Base-by-base conservation (phyloP, 2,113 vertebrate genomes). In the Pangasianodon hypophthalmus region DNA sequence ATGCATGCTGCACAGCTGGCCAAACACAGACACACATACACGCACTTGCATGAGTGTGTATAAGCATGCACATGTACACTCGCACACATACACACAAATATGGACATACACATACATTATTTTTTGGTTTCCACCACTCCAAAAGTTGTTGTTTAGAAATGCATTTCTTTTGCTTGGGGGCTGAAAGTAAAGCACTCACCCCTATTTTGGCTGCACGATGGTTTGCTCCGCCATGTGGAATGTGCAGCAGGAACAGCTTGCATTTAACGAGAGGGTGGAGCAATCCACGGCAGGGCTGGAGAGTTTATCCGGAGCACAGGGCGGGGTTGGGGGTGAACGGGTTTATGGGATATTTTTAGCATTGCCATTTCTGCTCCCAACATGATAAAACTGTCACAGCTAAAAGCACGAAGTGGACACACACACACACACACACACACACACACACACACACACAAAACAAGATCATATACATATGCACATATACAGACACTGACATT, bases 311-410 rank as follows among this genome's bases (percentile, higher is more conserved):
- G 60, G 93, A 87, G 75, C 62, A 89, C 88, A 89, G 91, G 86
- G 87, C 92, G 88, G 58, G 84, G 92, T 89, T 88, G 89, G 91
- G 92, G 94, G 93, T 91, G 92, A 95, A 85, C 0, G 91, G 93
- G 94, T 95, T 95, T 87, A 92, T 41, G 91, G 56, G 91, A 91
- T 96, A 95, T 96, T 95, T 96, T 95, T 95, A 95, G 93, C 88
- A 87, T 81, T 92, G 89, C 94, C 90, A 92, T 92, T 93, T 93
- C 91, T 91, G 91, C 88, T 92, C 44, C 11, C 88, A 90, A 92
- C 84, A 90, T 86, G 89, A 73, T 86, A 84, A 93, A 85, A 79
- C 87, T 91, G 81, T 87, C 91, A 69, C 48, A 29, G 90, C 79
- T 84, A 37, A 62, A 71, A 87, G 75, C 64, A 73, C 84, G 69